Evolutionary conservation across 2,888 invertebrate species (phyloP), one percentile per base, ranked within the genome.

Genomic region (Chydorus sphaericus): DNA sequence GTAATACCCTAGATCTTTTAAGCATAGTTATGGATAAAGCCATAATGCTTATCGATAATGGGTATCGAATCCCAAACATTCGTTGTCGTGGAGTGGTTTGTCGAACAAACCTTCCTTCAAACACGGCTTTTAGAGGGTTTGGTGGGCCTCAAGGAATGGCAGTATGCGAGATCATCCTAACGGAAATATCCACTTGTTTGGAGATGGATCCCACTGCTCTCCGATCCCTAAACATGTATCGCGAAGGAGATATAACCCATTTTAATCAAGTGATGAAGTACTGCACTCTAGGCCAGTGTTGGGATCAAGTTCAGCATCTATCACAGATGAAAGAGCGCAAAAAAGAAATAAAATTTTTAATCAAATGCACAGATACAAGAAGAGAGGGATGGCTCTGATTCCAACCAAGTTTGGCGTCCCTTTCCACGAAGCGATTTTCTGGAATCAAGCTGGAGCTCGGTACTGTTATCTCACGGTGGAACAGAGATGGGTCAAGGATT

Each of bases 401-500:
- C 30, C 48, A n/a, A 85, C 86, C 0, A 87, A 83, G 70, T 91
- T 82, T 66, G 90, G 90, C 1, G 82, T 92, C 58, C 81, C 86
- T 0, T 91, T 89, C 65, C n/a, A n/a, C n/a, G 83, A 84, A 0
- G 78, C 79, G 10, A 71, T 77, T 59, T 79, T 83, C 64, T 68
- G 91, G 29, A 89, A 90, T 68, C 91, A 92, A 74, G 83, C 81
- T 2, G 92, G 90, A 7, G 91, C 93, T 1, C 74, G 3, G 75
- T 76, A 5, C 64, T 75, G 10, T 56, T 76, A 4, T 65, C 70
- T 18, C 74, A 75, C 61, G 73, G 72, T 36, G 94, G 93, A n/a
- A 84, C 86, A 8, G 96, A 96, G 75, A 94, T 96, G 85, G 96
- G 96, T 0, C 96, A 96, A 73, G 96, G 96, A 2, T 73, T 97